Evolutionary conservation across 2,113 vertebrate species (phyloP), one percentile per base, ranked within the genome.

Genomic region (Oryzias javanicus): DNA sequence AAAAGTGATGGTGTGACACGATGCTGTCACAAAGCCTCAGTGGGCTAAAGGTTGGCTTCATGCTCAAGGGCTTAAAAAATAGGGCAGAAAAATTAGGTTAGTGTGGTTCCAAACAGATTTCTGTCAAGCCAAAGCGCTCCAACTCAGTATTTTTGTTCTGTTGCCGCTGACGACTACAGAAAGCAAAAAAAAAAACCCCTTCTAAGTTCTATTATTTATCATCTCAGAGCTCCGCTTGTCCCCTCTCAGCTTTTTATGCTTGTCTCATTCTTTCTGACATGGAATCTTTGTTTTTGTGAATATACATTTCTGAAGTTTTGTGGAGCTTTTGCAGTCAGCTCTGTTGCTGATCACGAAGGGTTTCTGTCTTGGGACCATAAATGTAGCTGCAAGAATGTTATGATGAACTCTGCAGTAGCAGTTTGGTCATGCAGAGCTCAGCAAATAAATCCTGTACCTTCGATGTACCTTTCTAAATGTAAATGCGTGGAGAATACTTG

Each of bases 291-390:
- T 50, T 55, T 20, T n/a, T 27, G 18, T 70, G 49, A 70, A 66
- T 72, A 46, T 51, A 74, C 19, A 42, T 69, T 42, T 68, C 51
- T 35, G 42, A 18, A 49, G 25, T 60, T 75, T 64, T 72, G 46
- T 18, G 55, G 67, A 68, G 42, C 42, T 50, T 41, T 50, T 52
- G 55, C 44, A 35, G 57, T 72, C 44, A 51, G 35, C 51, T 51
- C 51, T 41, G 49, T 29, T 62, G 74, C 65, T 53, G 59, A 60
- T 25, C 46, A 80, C 85, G 79, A 86, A 82, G 56, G 60, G 70
- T 80, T 75, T 78, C 57, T 74, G 63, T 72, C 65, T 65, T 16
- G 47, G 60, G 40, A 35, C 57, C 58, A 74, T 72, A 81, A 73
- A 72, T 61, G 65, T 54, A 22, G 50, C 51, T 7, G 5, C 52